Conservation (phyloP, 1,140 invertebrate genomes). For the Drosophila virilis region DNA sequence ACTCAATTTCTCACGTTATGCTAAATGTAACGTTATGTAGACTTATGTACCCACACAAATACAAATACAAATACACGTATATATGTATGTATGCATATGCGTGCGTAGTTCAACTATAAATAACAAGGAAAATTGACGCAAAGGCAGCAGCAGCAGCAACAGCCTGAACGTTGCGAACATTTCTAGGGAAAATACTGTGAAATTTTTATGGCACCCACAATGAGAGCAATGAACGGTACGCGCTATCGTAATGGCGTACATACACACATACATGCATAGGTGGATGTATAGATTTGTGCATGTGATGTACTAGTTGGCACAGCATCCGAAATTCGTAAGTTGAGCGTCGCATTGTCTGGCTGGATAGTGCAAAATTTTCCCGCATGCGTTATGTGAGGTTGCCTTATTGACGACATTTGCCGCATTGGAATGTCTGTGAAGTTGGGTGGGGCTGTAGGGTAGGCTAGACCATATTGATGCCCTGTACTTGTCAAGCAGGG, state of each 20-base stretch:
- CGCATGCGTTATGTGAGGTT: too few species aligned
- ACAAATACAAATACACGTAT: slow-evolving; percentile 8
- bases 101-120: slow-evolving; percentile 32
- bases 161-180: slow-evolving; percentile 4
- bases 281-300: not conserved
- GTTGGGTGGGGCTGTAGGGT: too few species aligned
- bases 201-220: slow-evolving; percentile 1
- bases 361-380: not conserved
- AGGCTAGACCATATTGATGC: too few species aligned
- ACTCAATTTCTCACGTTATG: slow-evolving; percentile 1
- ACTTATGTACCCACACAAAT: not conserved
- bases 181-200: slow-evolving; percentile 7
- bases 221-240: slow-evolving; percentile 28
- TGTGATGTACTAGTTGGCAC: not conserved
- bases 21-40: slow-evolving; percentile 17
- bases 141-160: not conserved
- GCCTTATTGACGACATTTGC: too few species aligned
- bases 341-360: not conserved
- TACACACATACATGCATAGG: not conserved
- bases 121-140: slow-evolving; percentile 10
- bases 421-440: too few species aligned
- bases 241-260: not conserved
- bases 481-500: too few species aligned
- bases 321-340: too few species aligned
- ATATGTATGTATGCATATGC: not conserved